Evolutionary conservation across 2,888 invertebrate genomes (phyloP), one percentile per base, ranked within the genome.

Genomic region (Habroteleia sp.): DNA sequence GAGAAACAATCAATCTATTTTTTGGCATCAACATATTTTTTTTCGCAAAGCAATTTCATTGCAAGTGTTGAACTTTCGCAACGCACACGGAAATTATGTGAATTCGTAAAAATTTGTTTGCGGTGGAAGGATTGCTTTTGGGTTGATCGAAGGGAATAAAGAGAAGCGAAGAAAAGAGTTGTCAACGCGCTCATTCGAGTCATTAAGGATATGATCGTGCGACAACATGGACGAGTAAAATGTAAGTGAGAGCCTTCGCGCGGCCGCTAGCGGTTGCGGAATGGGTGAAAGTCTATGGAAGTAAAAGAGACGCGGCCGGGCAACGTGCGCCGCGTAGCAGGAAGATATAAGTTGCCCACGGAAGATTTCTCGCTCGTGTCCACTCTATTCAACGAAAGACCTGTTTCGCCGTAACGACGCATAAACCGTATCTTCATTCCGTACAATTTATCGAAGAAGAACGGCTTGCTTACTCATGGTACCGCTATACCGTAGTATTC

Each of bases 401-500:
- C 62, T 68, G 74, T 74, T 74, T 54, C 54, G 48, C 50, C 39
- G 20, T 46, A 39, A 20, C 42, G 58, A 42, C 56, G 41, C 63
- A 54, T 63, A 56, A 68, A 68, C 56, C 33, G 50, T 56, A 56
- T 39, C 68, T 68, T 50, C 48, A 42, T 68, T 68, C 62, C 54
- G 39, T 41, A 50, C 48, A 68, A 74, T 74, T 74, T 74, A 68
- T 66, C 77, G 77, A 77, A 65, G 73, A 73, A 77, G 74, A 78
- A 71, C 77, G 79, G 78, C 44, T 80, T 79, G 81, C 82, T 86
- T 84, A 86, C 86, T 84, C 86, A 84, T 77, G 80, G 75, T 85
- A 84, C 85, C 85, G 85, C 85, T 85, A 85, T 77, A 25, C 37
- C 29, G 50, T 48, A 50, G 50, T 58, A 68, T 29, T 27, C 39